Base-by-base conservation (phyloP, 2,113 vertebrate genomes). In the Hiodon alosoides region DNA sequence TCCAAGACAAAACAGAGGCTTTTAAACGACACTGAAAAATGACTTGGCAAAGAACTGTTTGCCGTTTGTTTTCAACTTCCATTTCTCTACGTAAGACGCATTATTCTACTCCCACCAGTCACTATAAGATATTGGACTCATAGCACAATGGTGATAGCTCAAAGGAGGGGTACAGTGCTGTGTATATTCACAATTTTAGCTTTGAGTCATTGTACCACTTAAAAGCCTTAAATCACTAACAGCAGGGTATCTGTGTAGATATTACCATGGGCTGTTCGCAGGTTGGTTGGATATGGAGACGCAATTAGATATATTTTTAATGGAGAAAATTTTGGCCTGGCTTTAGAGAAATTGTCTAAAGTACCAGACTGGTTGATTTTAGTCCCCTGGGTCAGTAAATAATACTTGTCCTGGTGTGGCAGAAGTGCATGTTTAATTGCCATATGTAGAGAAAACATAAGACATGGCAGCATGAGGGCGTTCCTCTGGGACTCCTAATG, bases 21-120 rank as follows among this genome's bases (percentile, higher is more conserved):
- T 86, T 85, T 79, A 85, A 83, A 77, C 77, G 73, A 16, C 57
- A 46, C 53, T 87, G 84, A 88, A 83, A 87, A 87, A 88, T 84
- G 76, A 81, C 59, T 61, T 7, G 66, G 66, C 67, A 73, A 73
- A 67, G 74, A 77, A 76, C 72, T 79, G 80, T 85, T 87, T 86
- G 74, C 70, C 83, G 64, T 73, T 85, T 79, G 80, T 80, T 79
- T 86, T 79, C 76, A 61, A 81, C 76, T 77, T 52, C 76, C 58
- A 84, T 86, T 82, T 83, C 78, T 87, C 78, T 83, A 70, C 79
- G 77, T 79, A 66, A 75, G 76, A 81, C 75, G 74, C 70, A 73
- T 78, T 78, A 75, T 80, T 75, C 70, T 67, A 46, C 72, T 66
- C 76, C 67, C 57, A 75, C 61, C 14, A 79, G 75, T 80, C 78